Evolutionary conservation across 1,140 invertebrate species (phyloP).

Genomic region (Dendrolimus kikuchii): DNA sequence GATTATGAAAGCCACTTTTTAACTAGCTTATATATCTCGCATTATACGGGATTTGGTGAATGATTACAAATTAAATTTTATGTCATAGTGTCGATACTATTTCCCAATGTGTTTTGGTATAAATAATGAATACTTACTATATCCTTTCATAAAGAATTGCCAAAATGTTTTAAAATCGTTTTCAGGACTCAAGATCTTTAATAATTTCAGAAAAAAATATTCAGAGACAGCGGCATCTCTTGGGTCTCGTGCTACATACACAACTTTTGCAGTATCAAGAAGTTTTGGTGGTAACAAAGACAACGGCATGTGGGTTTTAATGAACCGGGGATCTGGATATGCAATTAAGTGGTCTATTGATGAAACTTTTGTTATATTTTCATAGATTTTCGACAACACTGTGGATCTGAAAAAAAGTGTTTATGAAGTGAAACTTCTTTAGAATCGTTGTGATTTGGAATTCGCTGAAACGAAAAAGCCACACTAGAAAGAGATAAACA

Average conservation of each 20-base stretch:
- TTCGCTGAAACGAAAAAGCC: too few species aligned
- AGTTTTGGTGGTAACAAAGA: constrained; percentile 73
- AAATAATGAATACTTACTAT: constrained; percentile 75
- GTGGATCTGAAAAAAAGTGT: background rate
- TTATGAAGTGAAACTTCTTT: too few species aligned
- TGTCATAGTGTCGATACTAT: too few species aligned
- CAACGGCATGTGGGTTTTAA: constrained; percentile 82
- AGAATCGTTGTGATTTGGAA: too few species aligned
- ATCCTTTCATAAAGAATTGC: constrained; percentile 78
- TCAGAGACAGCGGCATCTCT: constrained; percentile 87
- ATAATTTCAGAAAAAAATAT: constrained; percentile 75
- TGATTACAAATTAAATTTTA: too few species aligned
- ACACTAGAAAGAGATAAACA: too few species aligned
- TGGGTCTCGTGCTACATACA: constrained; percentile 86
- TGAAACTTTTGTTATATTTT: constrained; percentile 4
- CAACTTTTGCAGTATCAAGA: constrained; percentile 63
- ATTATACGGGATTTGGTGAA: too few species aligned
- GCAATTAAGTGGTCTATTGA: too few species aligned
- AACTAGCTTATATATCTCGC: too few species aligned
- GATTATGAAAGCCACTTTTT: too few species aligned
- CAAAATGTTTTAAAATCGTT: constrained; percentile 81
- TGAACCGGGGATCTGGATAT: constrained; percentile 74
- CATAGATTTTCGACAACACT: background rate
- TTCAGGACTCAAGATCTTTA: constrained; percentile 76
- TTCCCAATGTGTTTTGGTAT: too few species aligned